A percentile compares a stretch with the other conserved stretches of the same genome.
phyloP scores from a whole-genome alignment of 2,113 vertebrate genomes.

The Xenopus laevis region DNA sequence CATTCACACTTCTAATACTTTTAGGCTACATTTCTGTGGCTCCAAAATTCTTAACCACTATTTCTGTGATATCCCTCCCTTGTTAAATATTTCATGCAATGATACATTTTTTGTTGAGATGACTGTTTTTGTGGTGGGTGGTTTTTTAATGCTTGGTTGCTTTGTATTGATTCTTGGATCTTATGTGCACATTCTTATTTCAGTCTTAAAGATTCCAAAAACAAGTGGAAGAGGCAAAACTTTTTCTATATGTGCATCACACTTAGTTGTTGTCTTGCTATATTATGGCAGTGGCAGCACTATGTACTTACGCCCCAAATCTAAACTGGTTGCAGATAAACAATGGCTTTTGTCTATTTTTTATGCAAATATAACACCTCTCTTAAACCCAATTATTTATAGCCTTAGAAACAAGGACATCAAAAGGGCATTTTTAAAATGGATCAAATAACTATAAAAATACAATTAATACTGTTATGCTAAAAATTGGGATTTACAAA shows the following conservation, averaged over 20 bases:
- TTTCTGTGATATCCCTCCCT: constrained; percentile 55
- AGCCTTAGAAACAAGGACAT: constrained; percentile 10
- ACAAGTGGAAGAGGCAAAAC: not conserved
- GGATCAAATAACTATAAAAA: not conserved
- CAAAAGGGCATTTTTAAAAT: not conserved
- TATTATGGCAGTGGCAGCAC: constrained; percentile 8
- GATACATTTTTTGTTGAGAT: constrained; percentile 1
- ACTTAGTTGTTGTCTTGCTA: not conserved
- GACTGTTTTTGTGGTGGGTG: not conserved
- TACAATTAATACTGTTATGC: no score
- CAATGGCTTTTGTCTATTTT: constrained; percentile 1
- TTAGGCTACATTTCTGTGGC: constrained; percentile 51
- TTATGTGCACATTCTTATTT: not conserved
- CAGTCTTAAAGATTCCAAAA: constrained; percentile 3
- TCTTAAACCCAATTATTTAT: constrained; percentile 3
- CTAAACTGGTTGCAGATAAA: not conserved
- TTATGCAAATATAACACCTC: constrained; percentile 6
- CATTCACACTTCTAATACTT: constrained; percentile 9
- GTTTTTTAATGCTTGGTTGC: constrained; percentile 6
- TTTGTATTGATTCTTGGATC: constrained; percentile 1
- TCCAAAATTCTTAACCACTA: constrained; percentile 47
- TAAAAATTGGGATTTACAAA: no score
- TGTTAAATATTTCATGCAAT: constrained; percentile 7
- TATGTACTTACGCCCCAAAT: constrained; percentile 13
- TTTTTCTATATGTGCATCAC: constrained; percentile 6